Evolutionary conservation across 2,888 invertebrate species (phyloP), one percentile per base, ranked within the genome.

Genomic region (Drosophila kambysellisi): DNA sequence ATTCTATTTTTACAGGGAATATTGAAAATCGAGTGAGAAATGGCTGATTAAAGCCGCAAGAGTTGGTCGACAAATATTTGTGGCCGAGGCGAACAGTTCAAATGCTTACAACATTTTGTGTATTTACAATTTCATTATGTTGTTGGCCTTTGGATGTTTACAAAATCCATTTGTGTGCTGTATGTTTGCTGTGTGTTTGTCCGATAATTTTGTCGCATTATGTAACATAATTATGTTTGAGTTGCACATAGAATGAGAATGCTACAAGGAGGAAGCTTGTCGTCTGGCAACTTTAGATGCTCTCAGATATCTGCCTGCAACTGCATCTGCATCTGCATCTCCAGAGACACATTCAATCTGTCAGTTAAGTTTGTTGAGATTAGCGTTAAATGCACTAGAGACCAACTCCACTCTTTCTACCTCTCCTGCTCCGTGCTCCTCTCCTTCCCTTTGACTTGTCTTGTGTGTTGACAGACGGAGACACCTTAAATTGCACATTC

Each of bases 121-220:
- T 77, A 78, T 86, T 85, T 85, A 85, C 87, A 84, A 87, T 87
- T 87, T 84, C 83, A 85, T 85, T 85, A 87, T 84, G 74, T 79
- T 81, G 41, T 79, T 81, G 41, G 70, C 67, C 59, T 54, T 67
- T 53, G 54, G 43, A 30, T 59, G 79, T 74, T 70, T 67, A 70
- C 71, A 61, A 68, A 60, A 68, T 48, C 70, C 75, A 75, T 58
- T 65, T 61, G 37, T 50, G 15, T 35, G 11, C 7, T 37, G 11
- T 50, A 9, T 83, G 82, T 83, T 80, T 53, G 3, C 17, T 54
- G 70, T 25, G 25, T 25, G 25, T 25, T 25, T 25, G 3, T 63
- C 53, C 61, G 43, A 25, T 59, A 48, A 25, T 50, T 61, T 25
- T 53, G 78, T 71, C 70, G 81, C 83, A 83, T 85, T 87, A 85